Conservation (phyloP, 2,888 invertebrate species). For the Cheilosia soror region DNA sequence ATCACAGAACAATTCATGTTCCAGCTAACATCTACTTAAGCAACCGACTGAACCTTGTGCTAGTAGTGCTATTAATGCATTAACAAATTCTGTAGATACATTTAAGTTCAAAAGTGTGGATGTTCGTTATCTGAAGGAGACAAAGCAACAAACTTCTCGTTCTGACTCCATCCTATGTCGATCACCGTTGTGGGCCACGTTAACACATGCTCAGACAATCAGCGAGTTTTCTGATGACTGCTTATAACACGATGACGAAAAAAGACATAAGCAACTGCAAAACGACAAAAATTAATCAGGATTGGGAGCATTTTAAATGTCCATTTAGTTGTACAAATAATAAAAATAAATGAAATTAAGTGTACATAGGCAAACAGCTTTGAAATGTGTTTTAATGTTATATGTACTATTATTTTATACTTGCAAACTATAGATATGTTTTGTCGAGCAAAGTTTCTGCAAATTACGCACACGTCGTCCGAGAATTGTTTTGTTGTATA, state of each 20-base stretch:
- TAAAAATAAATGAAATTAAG: constrained; percentile 7
- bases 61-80: constrained; percentile 30
- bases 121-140: constrained; percentile 40
- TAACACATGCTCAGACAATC: constrained; percentile 89
- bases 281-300: not conserved
- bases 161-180: constrained; percentile 84
- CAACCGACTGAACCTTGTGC: constrained; percentile 65
- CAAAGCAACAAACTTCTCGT: constrained; percentile 48
- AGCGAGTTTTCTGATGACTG: constrained; percentile 80
- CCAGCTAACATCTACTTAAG: constrained; percentile 81
- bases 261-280: not conserved
- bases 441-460: no score
- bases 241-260: constrained; percentile 37
- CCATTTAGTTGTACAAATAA: constrained; percentile 30
- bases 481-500: no score
- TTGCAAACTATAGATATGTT: no score
- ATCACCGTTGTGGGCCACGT: constrained; percentile 92
- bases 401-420: not conserved
- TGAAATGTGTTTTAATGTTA: not conserved
- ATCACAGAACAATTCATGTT: constrained; percentile 81
- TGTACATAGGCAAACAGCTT: not conserved
- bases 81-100: constrained; percentile 38
- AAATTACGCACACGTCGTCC: no score
- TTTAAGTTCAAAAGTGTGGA: constrained; percentile 46
- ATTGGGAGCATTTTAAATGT: constrained; percentile 14